Conservation (phyloP, 2,888 invertebrate species). For the Thera obeliscata region DNA sequence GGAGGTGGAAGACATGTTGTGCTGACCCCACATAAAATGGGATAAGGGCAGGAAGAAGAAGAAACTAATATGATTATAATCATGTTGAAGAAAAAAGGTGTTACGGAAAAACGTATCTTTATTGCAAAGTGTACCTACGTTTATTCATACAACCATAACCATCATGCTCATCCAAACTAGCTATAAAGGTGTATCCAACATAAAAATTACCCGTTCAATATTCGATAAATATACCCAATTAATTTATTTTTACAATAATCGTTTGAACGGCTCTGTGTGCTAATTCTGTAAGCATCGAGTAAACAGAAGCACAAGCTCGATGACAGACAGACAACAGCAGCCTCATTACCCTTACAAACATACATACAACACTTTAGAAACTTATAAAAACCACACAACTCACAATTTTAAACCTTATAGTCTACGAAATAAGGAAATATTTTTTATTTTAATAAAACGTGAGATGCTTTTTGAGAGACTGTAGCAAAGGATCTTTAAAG, state of each 20-base stretch:
- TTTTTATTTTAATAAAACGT: conserved; percentile 39
- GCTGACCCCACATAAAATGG: too few species aligned
- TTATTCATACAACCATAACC: background rate
- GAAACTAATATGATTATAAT: too few species aligned
- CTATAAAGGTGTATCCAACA: background rate
- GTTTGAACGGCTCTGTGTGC: conserved; percentile 59
- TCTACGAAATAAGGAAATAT: conserved; percentile 31
- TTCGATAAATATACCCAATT: conserved; percentile 49
- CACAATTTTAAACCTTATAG: conserved; percentile 52
- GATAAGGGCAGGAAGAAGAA: too few species aligned
- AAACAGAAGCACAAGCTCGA: conserved; percentile 69
- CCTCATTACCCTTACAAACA: conserved; percentile 76
- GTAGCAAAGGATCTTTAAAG: conserved; percentile 76
- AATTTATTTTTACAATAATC: conserved; percentile 58
- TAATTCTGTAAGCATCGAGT: conserved; percentile 63
- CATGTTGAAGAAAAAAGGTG: too few species aligned
- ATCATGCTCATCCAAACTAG: conserved; percentile 13
- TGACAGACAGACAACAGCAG: conserved; percentile 74
- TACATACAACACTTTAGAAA: conserved; percentile 63
- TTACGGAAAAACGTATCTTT: too few species aligned
- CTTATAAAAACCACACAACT: conserved; percentile 62
- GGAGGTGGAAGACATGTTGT: too few species aligned
- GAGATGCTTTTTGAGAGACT: conserved; percentile 52
- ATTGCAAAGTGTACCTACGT: too few species aligned
- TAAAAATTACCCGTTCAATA: conserved; percentile 47